Base-by-base conservation (phyloP, 2,797 vertebrate genomes). In the Pseudocheirus occidentalis region DNA sequence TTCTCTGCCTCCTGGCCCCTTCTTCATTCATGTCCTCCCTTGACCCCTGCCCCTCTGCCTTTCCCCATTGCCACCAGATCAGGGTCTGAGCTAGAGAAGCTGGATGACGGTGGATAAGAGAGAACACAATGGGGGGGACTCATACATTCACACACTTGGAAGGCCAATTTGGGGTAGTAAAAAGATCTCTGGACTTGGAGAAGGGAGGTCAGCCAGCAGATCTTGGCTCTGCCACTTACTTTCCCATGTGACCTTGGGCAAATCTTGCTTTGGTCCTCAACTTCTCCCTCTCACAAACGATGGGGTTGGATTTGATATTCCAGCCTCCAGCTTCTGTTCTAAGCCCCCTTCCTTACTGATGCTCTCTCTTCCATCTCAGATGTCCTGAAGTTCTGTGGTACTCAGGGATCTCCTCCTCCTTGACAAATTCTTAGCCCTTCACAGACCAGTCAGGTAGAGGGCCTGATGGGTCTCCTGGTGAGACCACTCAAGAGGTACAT, bases 111-210 rank as follows among this genome's bases (percentile, higher is more conserved):
- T 73, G 91, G 90, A 40, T 28, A 12, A 10, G 54, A 73, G 90
- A 95, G 92, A 66, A 59, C 52, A 89, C 89, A 87, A 28, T 97
- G 94, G 94, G 93, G 93, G 94, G 92, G 87, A 93, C 95, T 96
- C 95, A 93, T 66, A 94, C 92, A 13, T 90, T 66, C 93, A 81
- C 92, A 94, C 94, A 52, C 90, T 54, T 59, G 40, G 40, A 27
- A 81, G 40, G 73, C 10, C 40, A 46, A 4, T 24, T 9, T 46
- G 73, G 9, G 40, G 9, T 4, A 46, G 16, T 24, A 6, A 24
- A 31, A 81, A 40, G 12, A 46, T 21, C 40, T 27, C 73, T 81
- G 21, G 73, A 27, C 29, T 27, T 46, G 73, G 40, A 46, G 18
- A 3, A 4, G 2, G 3, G 73, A 24, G 66, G 9, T 21, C 6